phyloP scores from a whole-genome alignment of 2,113 vertebrate species.

The Periophthalmus modestus region DNA sequence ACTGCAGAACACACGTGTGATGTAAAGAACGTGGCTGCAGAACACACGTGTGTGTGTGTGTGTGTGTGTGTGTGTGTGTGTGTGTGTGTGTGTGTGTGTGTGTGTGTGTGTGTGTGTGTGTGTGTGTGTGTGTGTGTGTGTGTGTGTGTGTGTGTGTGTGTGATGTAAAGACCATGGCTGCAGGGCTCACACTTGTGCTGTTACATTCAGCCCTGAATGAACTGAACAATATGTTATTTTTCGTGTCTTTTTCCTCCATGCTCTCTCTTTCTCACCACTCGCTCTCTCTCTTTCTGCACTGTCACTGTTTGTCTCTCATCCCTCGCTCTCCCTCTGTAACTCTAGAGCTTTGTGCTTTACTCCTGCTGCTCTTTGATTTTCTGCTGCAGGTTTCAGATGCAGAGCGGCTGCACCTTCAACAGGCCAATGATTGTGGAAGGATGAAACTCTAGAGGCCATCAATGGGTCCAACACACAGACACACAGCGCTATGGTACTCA shows the following conservation, averaged over 20 bases:
- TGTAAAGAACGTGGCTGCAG: too few species aligned
- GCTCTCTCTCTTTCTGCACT: slow-evolving; percentile 43
- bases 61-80: too few species aligned
- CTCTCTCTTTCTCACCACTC: slow-evolving; percentile 40
- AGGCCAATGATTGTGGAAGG: slow-evolving; percentile 74
- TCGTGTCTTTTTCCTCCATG: slow-evolving; percentile 36
- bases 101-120: too few species aligned
- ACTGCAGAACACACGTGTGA: too few species aligned
- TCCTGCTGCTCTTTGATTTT: slow-evolving; percentile 77
- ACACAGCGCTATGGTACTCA: not conserved
- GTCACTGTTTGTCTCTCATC: slow-evolving; percentile 65
- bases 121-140: too few species aligned
- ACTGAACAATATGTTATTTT: slow-evolving; percentile 41
- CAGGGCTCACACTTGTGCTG: too few species aligned
- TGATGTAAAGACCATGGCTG: too few species aligned
- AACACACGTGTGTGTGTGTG: too few species aligned
- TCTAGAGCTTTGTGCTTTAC: slow-evolving; percentile 70
- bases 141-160: too few species aligned
- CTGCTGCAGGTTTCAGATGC: slow-evolving; percentile 78
- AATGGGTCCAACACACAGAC: slow-evolving; percentile 50
- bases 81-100: too few species aligned
- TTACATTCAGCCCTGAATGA: slow-evolving; percentile 9
- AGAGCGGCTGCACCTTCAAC: slow-evolving; percentile 70
- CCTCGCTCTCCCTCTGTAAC: slow-evolving; percentile 65
- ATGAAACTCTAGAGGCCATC: slow-evolving; percentile 73